These are phyloP conservation scores for Botia almorhae DNA, from an alignment of 2,797 vertebrate species.

Conservation along the genomic window DNA sequence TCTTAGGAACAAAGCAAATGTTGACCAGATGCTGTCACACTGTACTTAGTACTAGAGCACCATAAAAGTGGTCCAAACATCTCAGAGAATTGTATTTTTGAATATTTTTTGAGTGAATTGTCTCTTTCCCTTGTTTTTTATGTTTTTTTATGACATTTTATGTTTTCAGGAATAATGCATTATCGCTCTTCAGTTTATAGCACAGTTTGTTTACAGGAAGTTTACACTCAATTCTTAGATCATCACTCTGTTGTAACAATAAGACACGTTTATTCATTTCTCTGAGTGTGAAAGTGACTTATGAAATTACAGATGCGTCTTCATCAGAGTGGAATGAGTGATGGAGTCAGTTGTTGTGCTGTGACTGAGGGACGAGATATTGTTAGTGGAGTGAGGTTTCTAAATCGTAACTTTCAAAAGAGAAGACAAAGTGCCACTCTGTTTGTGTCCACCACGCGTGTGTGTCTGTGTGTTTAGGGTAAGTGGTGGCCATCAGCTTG, in stretches of 20 bases:
- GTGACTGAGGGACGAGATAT: conserved; percentile 30
- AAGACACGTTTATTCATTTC: conserved; percentile 5
- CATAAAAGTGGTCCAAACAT: too few relatives aligned
- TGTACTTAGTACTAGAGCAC: background rate
- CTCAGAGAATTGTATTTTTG: background rate
- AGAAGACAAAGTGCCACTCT: conserved; percentile 36
- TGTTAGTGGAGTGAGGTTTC: conserved; percentile 34
- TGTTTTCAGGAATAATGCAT: background rate
- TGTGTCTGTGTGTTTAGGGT: conserved; percentile 36
- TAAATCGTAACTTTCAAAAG: conserved; percentile 34
- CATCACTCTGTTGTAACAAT: conserved; percentile 11
- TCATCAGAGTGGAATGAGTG: conserved; percentile 16
- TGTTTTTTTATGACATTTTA: background rate
- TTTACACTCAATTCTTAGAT: background rate
- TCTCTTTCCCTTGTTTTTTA: background rate
- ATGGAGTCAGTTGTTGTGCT: conserved; percentile 30
- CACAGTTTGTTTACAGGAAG: conserved; percentile 17
- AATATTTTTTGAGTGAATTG: background rate
- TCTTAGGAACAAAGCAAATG: background rate
- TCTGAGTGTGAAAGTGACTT: conserved; percentile 28
- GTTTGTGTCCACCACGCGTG: conserved; percentile 28
- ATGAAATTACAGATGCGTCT: conserved; percentile 31
- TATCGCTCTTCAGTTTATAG: background rate
- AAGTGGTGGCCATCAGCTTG: conserved; percentile 50
- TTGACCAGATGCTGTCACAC: background rate